Conservation (phyloP, 1,140 invertebrate species). For the Drosophila kanapiae region DNA sequence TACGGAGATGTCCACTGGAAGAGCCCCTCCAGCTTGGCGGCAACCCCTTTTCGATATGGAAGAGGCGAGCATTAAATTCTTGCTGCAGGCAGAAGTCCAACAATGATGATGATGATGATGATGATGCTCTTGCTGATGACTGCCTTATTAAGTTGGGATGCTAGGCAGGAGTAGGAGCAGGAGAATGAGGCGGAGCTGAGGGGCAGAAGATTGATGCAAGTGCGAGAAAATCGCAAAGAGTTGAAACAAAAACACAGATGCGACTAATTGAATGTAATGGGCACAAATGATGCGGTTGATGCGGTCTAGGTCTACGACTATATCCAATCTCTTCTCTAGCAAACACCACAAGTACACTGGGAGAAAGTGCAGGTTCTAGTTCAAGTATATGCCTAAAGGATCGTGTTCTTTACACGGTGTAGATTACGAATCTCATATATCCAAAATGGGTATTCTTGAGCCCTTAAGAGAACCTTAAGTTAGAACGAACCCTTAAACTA, state of each 20-base stretch:
- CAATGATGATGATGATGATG: constrained; percentile 44
- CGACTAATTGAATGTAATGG: constrained; percentile 81
- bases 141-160: constrained; percentile 64
- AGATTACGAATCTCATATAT: not conserved
- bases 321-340: constrained; percentile 8
- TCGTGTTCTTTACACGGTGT: not conserved
- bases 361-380: not conserved
- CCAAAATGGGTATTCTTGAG: too few species aligned
- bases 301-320: constrained; percentile 34
- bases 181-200: not conserved
- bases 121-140: constrained; percentile 47
- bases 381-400: not conserved
- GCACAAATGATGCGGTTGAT: constrained; percentile 75
- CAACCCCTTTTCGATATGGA: constrained; percentile 11
- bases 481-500: not conserved
- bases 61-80: constrained; percentile 42
- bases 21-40: constrained; percentile 14
- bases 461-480: not conserved
- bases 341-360: constrained; percentile 12
- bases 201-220: constrained; percentile 40
- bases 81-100: constrained; percentile 39
- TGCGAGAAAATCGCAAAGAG: constrained; percentile 73
- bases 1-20: constrained; percentile 31
- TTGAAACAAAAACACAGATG: constrained; percentile 66
- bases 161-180: not conserved